phyloP scores from a whole-genome alignment of 2,797 vertebrate genomes.

The Luscinia luscinia region DNA sequence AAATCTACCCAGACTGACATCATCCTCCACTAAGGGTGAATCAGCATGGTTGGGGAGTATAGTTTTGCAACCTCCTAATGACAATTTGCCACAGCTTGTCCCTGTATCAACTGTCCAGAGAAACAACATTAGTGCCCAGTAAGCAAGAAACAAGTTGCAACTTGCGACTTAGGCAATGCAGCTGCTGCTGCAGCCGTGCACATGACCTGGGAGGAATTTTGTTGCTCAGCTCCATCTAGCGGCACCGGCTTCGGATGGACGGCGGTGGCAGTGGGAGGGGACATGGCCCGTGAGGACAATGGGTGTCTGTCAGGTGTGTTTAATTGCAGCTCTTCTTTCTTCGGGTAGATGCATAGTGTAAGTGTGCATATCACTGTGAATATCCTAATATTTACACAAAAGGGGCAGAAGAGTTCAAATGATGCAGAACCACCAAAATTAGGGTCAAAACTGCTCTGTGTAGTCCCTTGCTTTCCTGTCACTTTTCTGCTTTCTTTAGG shows the following conservation, averaged over 20 bases:
- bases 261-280: neutral
- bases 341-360: rapidly evolving
- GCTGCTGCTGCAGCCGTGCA: constrained; percentile 5
- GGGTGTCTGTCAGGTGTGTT: neutral
- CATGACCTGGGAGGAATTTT: neutral
- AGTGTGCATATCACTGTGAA: rapidly evolving
- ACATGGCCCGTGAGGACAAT: rapidly evolving
- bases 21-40: constrained; percentile 9
- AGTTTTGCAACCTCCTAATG: constrained; percentile 53
- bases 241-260: neutral
- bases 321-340: neutral
- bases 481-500: neutral
- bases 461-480: neutral
- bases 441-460: neutral
- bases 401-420: neutral
- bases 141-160: constrained; percentile 53
- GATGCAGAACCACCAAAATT: neutral
- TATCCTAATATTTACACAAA: neutral
- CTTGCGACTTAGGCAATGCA: neutral
- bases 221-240: constrained; percentile 58
- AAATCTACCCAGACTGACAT: constrained; percentile 24
- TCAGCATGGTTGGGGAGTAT: neutral
- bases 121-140: constrained; percentile 42
- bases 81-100: constrained; percentile 38
- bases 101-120: constrained; percentile 52